These are phyloP conservation scores for Halcyon chelicuti DNA, from an alignment of 2,797 vertebrate genomes.

Conservation along the genomic window DNA sequence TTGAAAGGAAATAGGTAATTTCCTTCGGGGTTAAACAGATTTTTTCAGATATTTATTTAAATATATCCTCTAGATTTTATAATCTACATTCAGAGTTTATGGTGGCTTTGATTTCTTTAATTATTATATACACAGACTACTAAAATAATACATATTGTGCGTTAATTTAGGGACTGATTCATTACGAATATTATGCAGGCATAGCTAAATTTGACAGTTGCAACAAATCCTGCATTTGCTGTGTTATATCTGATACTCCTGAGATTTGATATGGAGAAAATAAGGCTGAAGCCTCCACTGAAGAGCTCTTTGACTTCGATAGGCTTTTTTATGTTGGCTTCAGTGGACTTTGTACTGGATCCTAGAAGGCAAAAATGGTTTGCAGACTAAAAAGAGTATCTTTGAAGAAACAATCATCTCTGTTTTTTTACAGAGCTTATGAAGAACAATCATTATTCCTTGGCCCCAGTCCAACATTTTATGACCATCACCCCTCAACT, in stretches of 20 bases:
- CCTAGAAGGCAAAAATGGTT: conserved; percentile 35
- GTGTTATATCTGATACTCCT: not conserved
- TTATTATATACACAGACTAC: conserved; percentile 27
- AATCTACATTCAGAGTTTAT: conserved; percentile 33
- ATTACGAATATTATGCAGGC: not conserved
- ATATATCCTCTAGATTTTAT: not conserved
- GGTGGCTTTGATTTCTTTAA: not conserved
- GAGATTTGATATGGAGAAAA: conserved; percentile 32
- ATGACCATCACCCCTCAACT: not conserved
- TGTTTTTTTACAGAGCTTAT: not conserved
- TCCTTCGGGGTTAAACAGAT: not conserved
- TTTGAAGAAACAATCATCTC: not conserved
- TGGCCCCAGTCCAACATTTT: not conserved
- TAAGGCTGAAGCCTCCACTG: conserved; percentile 33
- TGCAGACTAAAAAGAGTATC: not conserved
- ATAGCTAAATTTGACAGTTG: not conserved
- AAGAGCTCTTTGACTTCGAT: not conserved
- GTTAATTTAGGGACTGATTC: conserved; percentile 39
- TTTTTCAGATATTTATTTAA: conserved; percentile 1
- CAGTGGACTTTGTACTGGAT: not conserved
- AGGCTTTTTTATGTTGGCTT: not conserved
- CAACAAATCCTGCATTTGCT: not conserved
- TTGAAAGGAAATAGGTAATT: conserved; percentile 4
- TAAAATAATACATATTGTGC: conserved; percentile 34
- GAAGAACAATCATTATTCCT: not conserved